These are phyloP conservation scores for Cotesia glomerata DNA, from an alignment of 1,140 invertebrate genomes.

Conservation along the genomic window DNA sequence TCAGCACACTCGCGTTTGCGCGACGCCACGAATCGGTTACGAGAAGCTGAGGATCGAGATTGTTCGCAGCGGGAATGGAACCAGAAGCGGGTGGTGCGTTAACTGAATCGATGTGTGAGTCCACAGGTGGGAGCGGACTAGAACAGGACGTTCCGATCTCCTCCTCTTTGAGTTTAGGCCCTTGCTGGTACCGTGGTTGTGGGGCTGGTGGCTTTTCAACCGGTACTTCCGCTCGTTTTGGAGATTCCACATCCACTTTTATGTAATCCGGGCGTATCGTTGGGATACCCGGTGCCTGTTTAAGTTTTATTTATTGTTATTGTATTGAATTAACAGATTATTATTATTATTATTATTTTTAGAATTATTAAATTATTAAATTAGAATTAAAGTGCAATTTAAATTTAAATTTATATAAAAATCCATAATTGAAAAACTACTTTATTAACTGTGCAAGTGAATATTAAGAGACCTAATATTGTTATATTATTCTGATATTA, in stretches of 20 bases:
- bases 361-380: not conserved
- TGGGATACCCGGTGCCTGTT: slow-evolving; percentile 4
- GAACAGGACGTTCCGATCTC: slow-evolving; percentile 20
- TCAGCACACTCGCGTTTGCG: slow-evolving; percentile 47
- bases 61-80: slow-evolving; percentile 38
- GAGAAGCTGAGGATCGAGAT: slow-evolving; percentile 45
- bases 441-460: too few species aligned
- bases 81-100: slow-evolving; percentile 37
- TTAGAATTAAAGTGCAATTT: too few species aligned
- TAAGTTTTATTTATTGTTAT: not conserved
- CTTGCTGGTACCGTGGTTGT: not conserved
- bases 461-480: too few species aligned
- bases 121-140: slow-evolving; percentile 24
- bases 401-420: too few species aligned
- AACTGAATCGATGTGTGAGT: not conserved
- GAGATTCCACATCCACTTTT: not conserved
- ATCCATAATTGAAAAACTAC: too few species aligned
- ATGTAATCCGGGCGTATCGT: slow-evolving; percentile 1
- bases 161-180: not conserved
- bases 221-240: slow-evolving; percentile 11
- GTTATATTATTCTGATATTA: too few species aligned
- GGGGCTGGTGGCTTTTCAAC: not conserved
- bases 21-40: slow-evolving; percentile 63
- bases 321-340: not conserved
- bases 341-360: not conserved